A percentile compares a stretch with the other conserved stretches of the same genome.
phyloP scores from a whole-genome alignment of 2,113 vertebrate species.

The Nipponia nippon region DNA sequence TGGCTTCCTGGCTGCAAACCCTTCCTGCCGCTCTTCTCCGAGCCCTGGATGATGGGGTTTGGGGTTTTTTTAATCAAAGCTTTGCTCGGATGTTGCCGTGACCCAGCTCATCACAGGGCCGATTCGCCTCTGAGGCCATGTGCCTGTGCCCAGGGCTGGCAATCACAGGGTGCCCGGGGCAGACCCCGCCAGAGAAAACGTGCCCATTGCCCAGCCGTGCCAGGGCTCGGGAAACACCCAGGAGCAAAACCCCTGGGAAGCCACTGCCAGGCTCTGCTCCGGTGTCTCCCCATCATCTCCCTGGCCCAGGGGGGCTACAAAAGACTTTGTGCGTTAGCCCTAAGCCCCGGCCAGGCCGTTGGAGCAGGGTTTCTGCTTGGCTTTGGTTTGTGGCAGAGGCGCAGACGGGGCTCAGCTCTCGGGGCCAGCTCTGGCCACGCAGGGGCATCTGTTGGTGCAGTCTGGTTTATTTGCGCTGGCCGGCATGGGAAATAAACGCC shows the following conservation, averaged over 20 bases:
- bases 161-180: neutral
- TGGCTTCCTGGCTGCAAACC: fast-evolving
- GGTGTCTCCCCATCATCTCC: neutral
- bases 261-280: fast-evolving
- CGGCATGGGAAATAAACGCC: neutral
- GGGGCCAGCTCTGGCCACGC: neutral
- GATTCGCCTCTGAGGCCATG: fast-evolving
- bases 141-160: fast-evolving
- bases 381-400: neutral
- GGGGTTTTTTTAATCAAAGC: neutral
- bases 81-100: neutral
- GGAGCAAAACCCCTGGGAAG: neutral
- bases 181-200: neutral
- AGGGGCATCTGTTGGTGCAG: neutral
- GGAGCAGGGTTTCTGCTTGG: fast-evolving
- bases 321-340: neutral
- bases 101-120: fast-evolving
- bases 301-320: fast-evolving
- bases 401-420: neutral
- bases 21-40: neutral
- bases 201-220: fast-evolving
- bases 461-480: neutral
- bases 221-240: neutral
- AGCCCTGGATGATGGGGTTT: neutral
- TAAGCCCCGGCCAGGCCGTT: neutral